Conservation (phyloP, 2,113 vertebrate species). For the Riparia riparia region DNA sequence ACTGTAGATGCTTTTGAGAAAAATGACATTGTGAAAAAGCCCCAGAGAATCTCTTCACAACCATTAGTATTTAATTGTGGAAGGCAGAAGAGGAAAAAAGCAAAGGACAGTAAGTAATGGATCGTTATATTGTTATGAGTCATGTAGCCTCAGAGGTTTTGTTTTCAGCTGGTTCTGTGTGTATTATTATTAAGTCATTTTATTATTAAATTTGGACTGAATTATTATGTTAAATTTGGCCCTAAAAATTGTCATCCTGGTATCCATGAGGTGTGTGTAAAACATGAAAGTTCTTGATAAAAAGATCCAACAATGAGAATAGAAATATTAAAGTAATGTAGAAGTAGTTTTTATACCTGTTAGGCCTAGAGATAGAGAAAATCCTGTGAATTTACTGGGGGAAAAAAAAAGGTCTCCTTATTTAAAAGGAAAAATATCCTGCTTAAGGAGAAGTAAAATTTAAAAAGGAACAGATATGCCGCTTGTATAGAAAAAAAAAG, state of each 20-base stretch:
- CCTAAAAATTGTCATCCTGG: background rate
- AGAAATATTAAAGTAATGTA: background rate
- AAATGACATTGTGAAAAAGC: slow-evolving; percentile 7
- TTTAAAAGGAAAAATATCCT: background rate
- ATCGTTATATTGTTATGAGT: background rate
- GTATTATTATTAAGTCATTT: slow-evolving; percentile 17
- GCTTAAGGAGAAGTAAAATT: background rate
- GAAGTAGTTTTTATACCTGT: background rate
- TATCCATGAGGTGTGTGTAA: background rate
- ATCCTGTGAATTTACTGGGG: background rate
- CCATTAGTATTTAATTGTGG: slow-evolving; percentile 58
- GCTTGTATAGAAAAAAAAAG: background rate
- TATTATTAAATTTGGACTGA: background rate
- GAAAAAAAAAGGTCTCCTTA: background rate
- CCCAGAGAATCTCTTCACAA: slow-evolving; percentile 21
- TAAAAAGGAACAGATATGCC: background rate
- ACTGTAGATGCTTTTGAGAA: slow-evolving; percentile 19
- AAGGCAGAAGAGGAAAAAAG: slow-evolving; percentile 20
- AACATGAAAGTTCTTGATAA: background rate
- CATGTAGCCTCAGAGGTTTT: slow-evolving; percentile 17
- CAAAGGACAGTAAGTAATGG: slow-evolving; percentile 21
- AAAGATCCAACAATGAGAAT: background rate
- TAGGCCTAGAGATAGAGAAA: background rate
- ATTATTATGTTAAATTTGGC: background rate
- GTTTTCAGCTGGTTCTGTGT: background rate